Evolutionary conservation across 2,888 invertebrate species (phyloP), one percentile per base, ranked within the genome.

Genomic region (Taphrorychus bicolor): DNA sequence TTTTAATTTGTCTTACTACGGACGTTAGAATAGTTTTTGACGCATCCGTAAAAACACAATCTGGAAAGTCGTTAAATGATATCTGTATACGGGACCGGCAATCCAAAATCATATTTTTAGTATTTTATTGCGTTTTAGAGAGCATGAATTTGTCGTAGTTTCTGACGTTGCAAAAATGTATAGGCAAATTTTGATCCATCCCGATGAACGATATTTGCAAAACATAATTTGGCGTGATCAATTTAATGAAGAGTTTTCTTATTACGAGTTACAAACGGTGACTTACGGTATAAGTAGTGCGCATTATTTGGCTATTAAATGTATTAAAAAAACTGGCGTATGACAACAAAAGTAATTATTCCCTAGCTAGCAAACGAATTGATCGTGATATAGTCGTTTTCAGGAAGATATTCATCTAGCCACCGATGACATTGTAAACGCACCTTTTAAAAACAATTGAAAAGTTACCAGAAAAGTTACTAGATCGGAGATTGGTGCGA

Each of bases 121-220:
- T 11, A 61, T 61, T n/a, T 9, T 61, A 11, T 24, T 59, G 21
- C 24, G 59, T 7, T 57, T 41, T n/a, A 32, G 57, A 41, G 22
- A 21, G 16, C 59, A 59, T 23, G 3, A 7, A 14, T 23, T 59
- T 22, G 59, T 59, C 7, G 59, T 59, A 5, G 48, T 32, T 18
- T 45, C 59, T 22, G 48, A 61, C 17, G 18, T 61, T 21, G 61
- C 61, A n/a, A 61, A 61, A 40, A 61, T 61, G 61, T 61, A 61
- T 52, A n/a, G 61, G 3, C 40, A 51, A 17, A 56, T 62, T 45
- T 48, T 62, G 5, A 32, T 62, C 11, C 62, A 62, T 56, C 54
- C 62, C 23, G 48, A 63, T 40, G 56, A 63, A 5, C 24, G 63
- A 51, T 21, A 59, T 40, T 22, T 59, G 18, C 57, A 58, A 23